Percentiles rank a stretch among this genome's conserved stretches.
phyloP scores from a whole-genome alignment of 2,888 invertebrate genomes.

The Unio delphinus region DNA sequence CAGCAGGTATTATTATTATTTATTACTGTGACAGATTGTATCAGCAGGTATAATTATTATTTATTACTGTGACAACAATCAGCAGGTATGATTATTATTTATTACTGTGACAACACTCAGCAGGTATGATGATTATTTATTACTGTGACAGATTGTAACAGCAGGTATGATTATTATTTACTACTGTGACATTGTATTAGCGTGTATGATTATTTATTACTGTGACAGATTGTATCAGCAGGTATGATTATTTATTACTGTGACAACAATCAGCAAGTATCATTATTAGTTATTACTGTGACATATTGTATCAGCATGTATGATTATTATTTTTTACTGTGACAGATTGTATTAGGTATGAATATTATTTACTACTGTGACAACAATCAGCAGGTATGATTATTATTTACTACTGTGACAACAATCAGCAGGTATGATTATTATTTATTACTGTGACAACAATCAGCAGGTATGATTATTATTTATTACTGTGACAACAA shows the following conservation, averaged over 20 bases:
- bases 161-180: constrained; percentile 7
- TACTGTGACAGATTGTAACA: background rate
- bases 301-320: too few relatives aligned
- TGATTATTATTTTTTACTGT: too few relatives aligned
- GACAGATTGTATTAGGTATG: constrained; percentile 1
- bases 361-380: constrained; percentile 32
- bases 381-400: constrained; percentile 16
- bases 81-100: constrained; percentile 3
- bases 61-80: constrained; percentile 36
- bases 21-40: too few relatives aligned
- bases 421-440: too few relatives aligned
- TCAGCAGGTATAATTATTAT: constrained; percentile 8
- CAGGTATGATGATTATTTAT: too few relatives aligned
- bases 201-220: constrained; percentile 1
- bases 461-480: constrained; percentile 8
- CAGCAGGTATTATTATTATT: too few relatives aligned
- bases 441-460: too few relatives aligned
- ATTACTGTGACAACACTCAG: too few relatives aligned
- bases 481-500: constrained; percentile 36
- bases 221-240: too few relatives aligned
- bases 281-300: background rate
- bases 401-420: background rate
- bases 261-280: constrained; percentile 1
- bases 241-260: too few relatives aligned
- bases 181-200: constrained; percentile 35